Evolutionary conservation across 2,888 invertebrate genomes (phyloP).

Genomic region (Heliconius ismenius): DNA sequence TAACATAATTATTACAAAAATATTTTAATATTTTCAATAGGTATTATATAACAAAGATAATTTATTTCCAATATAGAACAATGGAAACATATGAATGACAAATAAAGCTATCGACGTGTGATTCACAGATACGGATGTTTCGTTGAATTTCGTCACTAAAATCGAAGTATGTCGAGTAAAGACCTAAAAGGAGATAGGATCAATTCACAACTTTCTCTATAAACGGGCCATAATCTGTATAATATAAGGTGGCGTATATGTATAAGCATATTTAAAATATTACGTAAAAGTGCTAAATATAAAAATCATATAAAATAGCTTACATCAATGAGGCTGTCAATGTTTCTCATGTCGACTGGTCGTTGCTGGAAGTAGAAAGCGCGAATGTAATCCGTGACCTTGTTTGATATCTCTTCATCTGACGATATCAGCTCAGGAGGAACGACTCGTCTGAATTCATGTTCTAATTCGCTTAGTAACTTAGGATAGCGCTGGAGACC

Average conservation of each 20-base stretch:
- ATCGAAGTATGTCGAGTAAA: neutral
- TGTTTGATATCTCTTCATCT: conserved; percentile 56
- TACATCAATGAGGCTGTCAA: conserved; percentile 82
- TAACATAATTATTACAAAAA: neutral
- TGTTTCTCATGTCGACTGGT: conserved; percentile 77
- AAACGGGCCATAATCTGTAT: neutral
- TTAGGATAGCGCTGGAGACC: conserved; percentile 83
- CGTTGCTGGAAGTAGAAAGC: conserved; percentile 82
- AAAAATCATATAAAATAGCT: conserved; percentile 45
- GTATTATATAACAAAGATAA: too few relatives aligned
- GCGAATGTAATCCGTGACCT: conserved; percentile 76
- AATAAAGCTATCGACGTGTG: too few relatives aligned
- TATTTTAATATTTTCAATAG: too few relatives aligned
- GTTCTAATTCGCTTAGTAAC: conserved; percentile 78
- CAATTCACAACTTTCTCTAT: neutral
- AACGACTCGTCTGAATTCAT: conserved; percentile 81
- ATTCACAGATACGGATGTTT: neutral
- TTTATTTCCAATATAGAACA: too few relatives aligned
- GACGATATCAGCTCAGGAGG: conserved; percentile 76
- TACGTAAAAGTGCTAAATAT: neutral
- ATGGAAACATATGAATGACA: too few relatives aligned
- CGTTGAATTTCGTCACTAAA: neutral
- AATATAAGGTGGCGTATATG: neutral
- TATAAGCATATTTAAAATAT: neutral
- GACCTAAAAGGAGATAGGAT: neutral